These are phyloP conservation scores for Nyctibius bracteatus DNA, from an alignment of 2,113 vertebrate species.

Conservation along the genomic window DNA sequence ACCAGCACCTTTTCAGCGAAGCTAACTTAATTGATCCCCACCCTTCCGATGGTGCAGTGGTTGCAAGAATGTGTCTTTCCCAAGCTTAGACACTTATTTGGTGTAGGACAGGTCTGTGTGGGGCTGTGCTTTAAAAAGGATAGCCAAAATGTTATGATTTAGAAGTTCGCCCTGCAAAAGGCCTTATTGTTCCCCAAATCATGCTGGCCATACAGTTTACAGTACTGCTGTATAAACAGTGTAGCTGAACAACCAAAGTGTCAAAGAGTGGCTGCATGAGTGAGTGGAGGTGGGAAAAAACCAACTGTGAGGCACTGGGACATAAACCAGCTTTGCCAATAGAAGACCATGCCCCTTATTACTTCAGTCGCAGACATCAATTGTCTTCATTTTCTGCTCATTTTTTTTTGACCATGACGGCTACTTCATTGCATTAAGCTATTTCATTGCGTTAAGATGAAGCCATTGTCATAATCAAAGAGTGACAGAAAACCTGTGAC, in stretches of 20 bases:
- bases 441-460: neutral
- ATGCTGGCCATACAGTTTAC: neutral
- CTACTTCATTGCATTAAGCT: neutral
- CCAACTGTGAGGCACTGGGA: neutral
- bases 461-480: neutral
- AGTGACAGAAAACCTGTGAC: neutral
- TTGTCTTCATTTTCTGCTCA: neutral
- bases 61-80: neutral
- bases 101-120: neutral
- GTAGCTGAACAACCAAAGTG: neutral
- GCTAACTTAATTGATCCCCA: neutral
- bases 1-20: neutral
- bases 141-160: neutral
- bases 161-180: neutral
- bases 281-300: neutral
- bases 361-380: neutral
- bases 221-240: neutral
- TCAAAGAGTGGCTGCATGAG: neutral
- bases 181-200: neutral
- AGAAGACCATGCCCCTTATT: neutral
- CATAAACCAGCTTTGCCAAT: neutral
- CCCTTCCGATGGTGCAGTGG: neutral
- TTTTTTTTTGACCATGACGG: neutral
- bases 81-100: neutral
- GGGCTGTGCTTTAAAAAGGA: neutral